Evolutionary conservation across 2,113 vertebrate species (phyloP).

Genomic region (Thymallus thymallus): DNA sequence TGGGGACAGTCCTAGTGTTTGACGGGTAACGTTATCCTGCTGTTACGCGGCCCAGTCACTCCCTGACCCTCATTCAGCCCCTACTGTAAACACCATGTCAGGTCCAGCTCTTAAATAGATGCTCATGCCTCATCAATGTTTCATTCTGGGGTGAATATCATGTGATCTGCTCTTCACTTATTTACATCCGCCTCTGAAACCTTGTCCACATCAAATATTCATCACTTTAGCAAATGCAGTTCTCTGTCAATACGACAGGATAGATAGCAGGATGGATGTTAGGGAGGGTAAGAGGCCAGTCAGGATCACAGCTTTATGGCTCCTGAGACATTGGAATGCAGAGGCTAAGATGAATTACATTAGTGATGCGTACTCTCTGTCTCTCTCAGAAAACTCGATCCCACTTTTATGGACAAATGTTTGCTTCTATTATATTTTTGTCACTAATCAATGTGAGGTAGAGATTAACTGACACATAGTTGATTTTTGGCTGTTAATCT

Average conservation of each 20-base stretch:
- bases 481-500: constrained; percentile 32
- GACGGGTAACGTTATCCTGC: constrained; percentile 67
- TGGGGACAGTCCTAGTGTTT: constrained; percentile 9
- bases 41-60: constrained; percentile 75
- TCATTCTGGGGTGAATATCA: constrained; percentile 81
- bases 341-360: constrained; percentile 27
- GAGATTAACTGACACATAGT: constrained; percentile 47
- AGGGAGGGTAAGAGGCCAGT: neutral
- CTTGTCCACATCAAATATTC: constrained; percentile 83
- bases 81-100: constrained; percentile 79
- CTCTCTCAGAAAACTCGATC: neutral
- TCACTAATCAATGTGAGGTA: constrained; percentile 66
- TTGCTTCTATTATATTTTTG: constrained; percentile 61
- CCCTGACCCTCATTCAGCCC: constrained; percentile 78
- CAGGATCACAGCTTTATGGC: constrained; percentile 39
- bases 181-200: constrained; percentile 82
- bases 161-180: constrained; percentile 81
- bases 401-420: constrained; percentile 61
- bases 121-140: constrained; percentile 77
- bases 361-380: neutral
- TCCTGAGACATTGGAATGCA: constrained; percentile 41
- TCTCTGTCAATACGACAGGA: constrained; percentile 69
- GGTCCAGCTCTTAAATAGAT: constrained; percentile 81
- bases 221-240: constrained; percentile 79
- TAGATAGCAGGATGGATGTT: neutral